Conservation (phyloP, 2,797 vertebrate genomes). For the Rhincodon typus region DNA sequence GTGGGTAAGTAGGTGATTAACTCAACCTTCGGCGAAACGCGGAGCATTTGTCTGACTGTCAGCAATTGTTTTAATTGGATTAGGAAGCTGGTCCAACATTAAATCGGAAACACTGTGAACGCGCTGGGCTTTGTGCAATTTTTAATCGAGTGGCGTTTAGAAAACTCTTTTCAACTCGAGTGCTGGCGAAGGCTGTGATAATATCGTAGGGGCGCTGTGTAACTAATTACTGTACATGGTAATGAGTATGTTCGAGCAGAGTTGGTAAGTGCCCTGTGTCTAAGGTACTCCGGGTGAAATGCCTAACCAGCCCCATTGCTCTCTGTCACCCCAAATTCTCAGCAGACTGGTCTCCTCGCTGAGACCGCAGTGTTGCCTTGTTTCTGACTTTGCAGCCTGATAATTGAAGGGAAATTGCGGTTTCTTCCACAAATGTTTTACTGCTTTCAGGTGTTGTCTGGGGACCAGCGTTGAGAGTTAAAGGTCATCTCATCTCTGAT, state of each 20-base stretch:
- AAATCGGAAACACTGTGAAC: background rate
- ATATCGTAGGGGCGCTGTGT: background rate
- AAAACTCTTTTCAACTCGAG: no score
- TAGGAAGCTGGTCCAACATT: background rate
- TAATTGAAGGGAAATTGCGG: background rate
- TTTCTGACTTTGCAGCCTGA: background rate
- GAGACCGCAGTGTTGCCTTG: background rate
- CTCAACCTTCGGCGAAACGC: no score
- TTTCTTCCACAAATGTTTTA: background rate
- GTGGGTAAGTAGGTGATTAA: background rate
- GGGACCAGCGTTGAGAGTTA: background rate
- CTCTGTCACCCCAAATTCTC: background rate
- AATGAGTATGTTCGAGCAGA: background rate
- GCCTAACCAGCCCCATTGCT: background rate
- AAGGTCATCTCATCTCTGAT: conserved; percentile 1
- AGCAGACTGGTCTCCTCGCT: background rate
- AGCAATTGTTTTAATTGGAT: no score
- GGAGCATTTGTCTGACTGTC: no score
- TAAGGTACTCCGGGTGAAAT: background rate
- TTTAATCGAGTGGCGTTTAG: no score
- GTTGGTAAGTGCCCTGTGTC: background rate
- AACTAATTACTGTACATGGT: background rate
- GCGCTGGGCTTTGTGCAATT: background rate
- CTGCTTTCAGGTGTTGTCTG: background rate
- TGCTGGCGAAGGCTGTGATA: background rate